A percentile compares a stretch with the other conserved stretches of the same genome.
Conservation (phyloP, 2,888 invertebrate species). For the Drosophila rellima region DNA sequence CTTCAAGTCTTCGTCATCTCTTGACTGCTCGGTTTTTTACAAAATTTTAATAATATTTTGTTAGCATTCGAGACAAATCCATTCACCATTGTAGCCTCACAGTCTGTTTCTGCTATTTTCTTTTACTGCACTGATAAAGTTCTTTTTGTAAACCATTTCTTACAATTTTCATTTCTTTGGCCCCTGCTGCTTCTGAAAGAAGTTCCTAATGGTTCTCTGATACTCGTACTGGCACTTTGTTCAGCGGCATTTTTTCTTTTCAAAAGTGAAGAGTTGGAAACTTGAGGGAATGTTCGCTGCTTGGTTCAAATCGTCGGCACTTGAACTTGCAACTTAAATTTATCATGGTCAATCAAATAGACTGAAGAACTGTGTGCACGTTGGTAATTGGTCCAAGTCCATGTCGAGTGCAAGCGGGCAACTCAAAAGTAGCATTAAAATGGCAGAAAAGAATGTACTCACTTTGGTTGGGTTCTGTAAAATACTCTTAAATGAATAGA, state of each 20-base stretch:
- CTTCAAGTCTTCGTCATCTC: slow-evolving; percentile 35
- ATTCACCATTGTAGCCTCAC: slow-evolving; percentile 44
- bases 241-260: slow-evolving; percentile 12
- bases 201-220: slow-evolving; percentile 47
- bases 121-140: slow-evolving; percentile 30
- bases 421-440: slow-evolving; percentile 3
- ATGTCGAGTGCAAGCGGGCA: not conserved
- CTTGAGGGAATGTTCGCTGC: slow-evolving; percentile 34
- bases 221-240: slow-evolving; percentile 6
- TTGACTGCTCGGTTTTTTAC: slow-evolving; percentile 26
- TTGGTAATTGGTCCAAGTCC: slow-evolving; percentile 35
- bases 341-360: slow-evolving; percentile 30
- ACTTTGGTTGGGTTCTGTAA: not conserved
- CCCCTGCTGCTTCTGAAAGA: slow-evolving; percentile 6
- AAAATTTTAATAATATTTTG: slow-evolving; percentile 59
- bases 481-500: not conserved
- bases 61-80: slow-evolving; percentile 7
- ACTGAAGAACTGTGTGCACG: slow-evolving; percentile 1
- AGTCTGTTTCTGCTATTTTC: slow-evolving; percentile 41
- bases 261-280: slow-evolving; percentile 24
- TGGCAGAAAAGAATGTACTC: not conserved
- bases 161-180: slow-evolving; percentile 21
- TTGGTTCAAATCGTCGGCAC: slow-evolving; percentile 20
- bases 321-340: slow-evolving; percentile 47
- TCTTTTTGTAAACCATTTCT: slow-evolving; percentile 23